Conservation (phyloP, 1,140 invertebrate species). For the Dreissena rostriformis region DNA sequence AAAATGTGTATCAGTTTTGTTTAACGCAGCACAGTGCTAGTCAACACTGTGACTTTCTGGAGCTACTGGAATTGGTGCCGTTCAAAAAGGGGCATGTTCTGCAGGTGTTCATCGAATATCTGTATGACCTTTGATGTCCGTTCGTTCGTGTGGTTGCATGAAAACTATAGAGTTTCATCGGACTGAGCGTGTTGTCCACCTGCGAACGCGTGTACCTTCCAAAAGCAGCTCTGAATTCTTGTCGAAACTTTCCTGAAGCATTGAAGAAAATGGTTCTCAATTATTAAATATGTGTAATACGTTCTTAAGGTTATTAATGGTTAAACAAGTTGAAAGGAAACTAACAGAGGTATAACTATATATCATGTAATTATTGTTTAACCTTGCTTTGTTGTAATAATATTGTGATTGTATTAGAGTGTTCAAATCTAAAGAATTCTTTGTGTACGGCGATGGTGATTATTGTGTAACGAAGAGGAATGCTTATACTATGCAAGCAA, state of each 20-base stretch:
- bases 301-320: background rate
- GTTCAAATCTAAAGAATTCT: no score
- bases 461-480: no score
- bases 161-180: constrained; percentile 40
- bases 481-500: no score
- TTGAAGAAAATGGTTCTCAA: no score
- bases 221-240: constrained; percentile 47
- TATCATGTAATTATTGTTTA: background rate
- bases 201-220: constrained; percentile 33
- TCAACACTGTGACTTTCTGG: constrained; percentile 14
- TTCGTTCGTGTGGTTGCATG: constrained; percentile 24
- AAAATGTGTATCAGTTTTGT: no score
- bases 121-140: constrained; percentile 34
- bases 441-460: no score
- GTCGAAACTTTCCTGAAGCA: constrained; percentile 41
- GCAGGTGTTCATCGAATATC: constrained; percentile 46
- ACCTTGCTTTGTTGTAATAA: background rate
- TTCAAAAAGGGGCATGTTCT: constrained; percentile 24
- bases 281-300: background rate
- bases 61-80: constrained; percentile 7
- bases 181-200: background rate
- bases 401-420: no score
- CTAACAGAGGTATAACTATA: background rate
- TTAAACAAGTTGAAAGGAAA: background rate
- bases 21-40: no score